Evolutionary conservation across 2,888 invertebrate genomes (phyloP), one percentile per base, ranked within the genome.

Genomic region (Eurois occulta): DNA sequence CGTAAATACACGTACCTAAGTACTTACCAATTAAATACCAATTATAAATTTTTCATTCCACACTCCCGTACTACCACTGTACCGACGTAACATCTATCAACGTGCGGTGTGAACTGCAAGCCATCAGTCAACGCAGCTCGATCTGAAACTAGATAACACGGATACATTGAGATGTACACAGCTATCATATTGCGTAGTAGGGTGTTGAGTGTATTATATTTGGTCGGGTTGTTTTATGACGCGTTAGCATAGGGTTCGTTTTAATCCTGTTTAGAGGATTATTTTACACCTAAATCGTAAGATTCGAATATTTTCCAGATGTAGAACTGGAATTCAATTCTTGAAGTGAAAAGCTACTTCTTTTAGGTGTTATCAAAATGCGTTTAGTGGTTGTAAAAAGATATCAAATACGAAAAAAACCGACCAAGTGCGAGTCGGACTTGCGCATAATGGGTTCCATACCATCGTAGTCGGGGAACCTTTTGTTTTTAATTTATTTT

Each of bases 51-150:
- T 64, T 66, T 1, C 4, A 64, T 13, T 43, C 71, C 68, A 28
- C n/a, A 48, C 86, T 88, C 89, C 78, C 38, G 72, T 4, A 0
- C 82, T 79, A 75, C 16, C 16, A 8, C 41, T 75, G 82, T 80
- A 87, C 83, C 21, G 1, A 35, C 35, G 62, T 62, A 83, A 87
- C 89, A 90, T 91, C 87, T 86, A 91, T 90, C 90, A 90, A 84
- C 88, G 83, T 78, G 86, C 77, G 88, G 76, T 84, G 86, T 85
- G 83, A 78, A 86, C 81, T 88, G 87, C 89, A 83, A 81, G 86
- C 88, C 90, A 93, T 93, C 92, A 91, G 88, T 92, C 92, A 92
- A 87, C 80, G 72, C 81, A 81, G 77, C 77, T 84, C 80, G 88
- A 88, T 90, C 85, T 83, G 81, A 83, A 86, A 85, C 79, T 67